Evolutionary conservation across 2,888 invertebrate genomes (phyloP), one percentile per base, ranked within the genome.

Genomic region (Rotaria magnacalcarata): DNA sequence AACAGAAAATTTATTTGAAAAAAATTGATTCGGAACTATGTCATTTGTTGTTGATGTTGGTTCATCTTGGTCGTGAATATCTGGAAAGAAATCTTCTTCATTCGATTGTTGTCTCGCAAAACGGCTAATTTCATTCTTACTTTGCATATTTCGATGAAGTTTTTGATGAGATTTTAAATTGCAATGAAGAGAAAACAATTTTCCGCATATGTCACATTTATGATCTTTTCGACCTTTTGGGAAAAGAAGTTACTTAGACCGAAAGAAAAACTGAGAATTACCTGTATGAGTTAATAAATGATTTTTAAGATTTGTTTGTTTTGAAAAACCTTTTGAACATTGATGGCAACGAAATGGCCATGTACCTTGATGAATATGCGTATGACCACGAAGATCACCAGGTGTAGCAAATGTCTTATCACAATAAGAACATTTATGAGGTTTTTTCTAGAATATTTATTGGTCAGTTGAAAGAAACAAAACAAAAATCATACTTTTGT

Each of bases 331-430:
- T 90, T 96, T 93, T 88, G 95, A 95, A 91, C 97, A 97, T 89
- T 96, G 95, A 91, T 95, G 95, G 90, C 97, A 97, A 90, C 96
- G 95, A 93, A 95, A 96, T 0, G 97, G 97, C 97, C 97, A 97
- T 86, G 95, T 95, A 6, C 96, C 97, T 89, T 95, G 96, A 92
- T 97, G 97, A 54, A 96, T 96, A 92, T 96, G 96, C 95, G 96
- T 96, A 91, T 97, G 97, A 47, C 95, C 96, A 91, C 96, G 95
- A 85, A 97, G 93, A 91, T 97, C 97, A 0, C 97, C 97, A 0
- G 97, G 96, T 0, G 96, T 97, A 47, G 96, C 96, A 92, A 97
- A 97, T 0, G 96, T 96, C 92, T 96, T 96, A 87, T 96, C 94
- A 91, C 97, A 97, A 86, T 96, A 93, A 88, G 94, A 94, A 92